Conservation (phyloP, 2,797 vertebrate species). For the Dryobates pubescens region DNA sequence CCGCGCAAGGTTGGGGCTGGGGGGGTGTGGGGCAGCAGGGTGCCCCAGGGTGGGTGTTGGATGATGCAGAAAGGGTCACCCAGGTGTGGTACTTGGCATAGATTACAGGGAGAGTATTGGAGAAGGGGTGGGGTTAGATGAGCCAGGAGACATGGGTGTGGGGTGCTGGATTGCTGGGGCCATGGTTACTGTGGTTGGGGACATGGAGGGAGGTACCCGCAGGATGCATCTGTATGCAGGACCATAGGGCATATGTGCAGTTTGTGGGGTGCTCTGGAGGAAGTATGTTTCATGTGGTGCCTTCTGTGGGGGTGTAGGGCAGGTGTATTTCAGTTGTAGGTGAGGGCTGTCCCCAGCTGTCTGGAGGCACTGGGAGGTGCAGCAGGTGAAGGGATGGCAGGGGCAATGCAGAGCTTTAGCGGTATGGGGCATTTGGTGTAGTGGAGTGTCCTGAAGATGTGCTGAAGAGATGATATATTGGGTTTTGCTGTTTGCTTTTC, state of each 20-base stretch:
- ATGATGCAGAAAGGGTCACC: rapidly evolving
- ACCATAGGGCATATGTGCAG: background rate
- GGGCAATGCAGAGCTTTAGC: background rate
- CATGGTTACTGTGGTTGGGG: background rate
- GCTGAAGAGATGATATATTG: background rate
- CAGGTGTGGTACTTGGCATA: rapidly evolving
- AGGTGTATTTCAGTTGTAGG: background rate
- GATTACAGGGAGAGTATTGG: rapidly evolving
- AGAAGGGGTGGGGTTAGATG: rapidly evolving
- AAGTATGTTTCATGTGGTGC: background rate
- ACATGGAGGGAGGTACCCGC: too few relatives aligned
- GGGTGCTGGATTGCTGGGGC: background rate
- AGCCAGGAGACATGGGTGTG: rapidly evolving
- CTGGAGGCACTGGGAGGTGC: background rate
- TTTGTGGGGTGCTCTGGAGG: background rate
- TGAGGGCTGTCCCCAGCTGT: background rate
- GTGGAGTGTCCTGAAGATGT: background rate
- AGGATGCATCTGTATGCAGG: rapidly evolving
- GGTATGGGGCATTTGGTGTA: background rate
- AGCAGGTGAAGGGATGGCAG: background rate
- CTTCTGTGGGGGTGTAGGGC: rapidly evolving
- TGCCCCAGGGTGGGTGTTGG: background rate
- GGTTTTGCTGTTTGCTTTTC: too few relatives aligned
- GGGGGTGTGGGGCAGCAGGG: rapidly evolving
- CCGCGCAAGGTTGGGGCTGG: constrained; percentile 83